Conservation (phyloP, 2,113 vertebrate species). For the Malurus alboscapulatus region DNA sequence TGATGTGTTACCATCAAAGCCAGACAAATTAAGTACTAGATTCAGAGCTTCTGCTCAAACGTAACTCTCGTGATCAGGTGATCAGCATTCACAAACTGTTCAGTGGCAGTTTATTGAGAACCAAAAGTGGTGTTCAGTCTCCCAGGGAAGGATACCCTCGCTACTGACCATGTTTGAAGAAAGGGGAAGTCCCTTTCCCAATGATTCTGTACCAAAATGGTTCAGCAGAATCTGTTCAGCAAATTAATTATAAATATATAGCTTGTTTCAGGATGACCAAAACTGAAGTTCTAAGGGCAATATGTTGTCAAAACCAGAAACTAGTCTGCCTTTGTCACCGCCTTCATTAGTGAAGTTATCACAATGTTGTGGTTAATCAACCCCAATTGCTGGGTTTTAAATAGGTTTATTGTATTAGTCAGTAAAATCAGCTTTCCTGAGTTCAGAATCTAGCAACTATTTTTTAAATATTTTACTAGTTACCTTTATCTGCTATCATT, state of each 20-base stretch:
- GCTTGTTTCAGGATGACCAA: not conserved
- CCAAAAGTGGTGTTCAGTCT: not conserved
- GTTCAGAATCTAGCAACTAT: not conserved
- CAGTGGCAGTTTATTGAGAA: not conserved
- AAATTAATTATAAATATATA: not conserved
- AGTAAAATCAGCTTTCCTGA: not conserved
- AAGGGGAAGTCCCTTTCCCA: not conserved
- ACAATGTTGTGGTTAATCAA: not conserved
- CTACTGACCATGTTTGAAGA: not conserved
- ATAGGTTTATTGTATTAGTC: not conserved
- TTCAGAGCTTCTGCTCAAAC: not conserved
- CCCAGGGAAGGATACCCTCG: not conserved
- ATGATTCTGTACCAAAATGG: not conserved
- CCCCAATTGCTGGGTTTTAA: not conserved
- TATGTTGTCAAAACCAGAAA: not conserved
- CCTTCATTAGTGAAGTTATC: not conserved
- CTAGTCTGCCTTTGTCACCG: not conserved
- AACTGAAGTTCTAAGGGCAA: not conserved
- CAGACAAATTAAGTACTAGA: not conserved
- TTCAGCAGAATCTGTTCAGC: not conserved
- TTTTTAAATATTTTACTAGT: not conserved
- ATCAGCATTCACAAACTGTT: not conserved
- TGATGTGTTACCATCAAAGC: not conserved
- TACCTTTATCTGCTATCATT: not conserved
- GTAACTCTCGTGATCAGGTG: no score